Evolutionary conservation across 2,888 invertebrate species (phyloP).

Genomic region (Trissolcus brochymenae): DNA sequence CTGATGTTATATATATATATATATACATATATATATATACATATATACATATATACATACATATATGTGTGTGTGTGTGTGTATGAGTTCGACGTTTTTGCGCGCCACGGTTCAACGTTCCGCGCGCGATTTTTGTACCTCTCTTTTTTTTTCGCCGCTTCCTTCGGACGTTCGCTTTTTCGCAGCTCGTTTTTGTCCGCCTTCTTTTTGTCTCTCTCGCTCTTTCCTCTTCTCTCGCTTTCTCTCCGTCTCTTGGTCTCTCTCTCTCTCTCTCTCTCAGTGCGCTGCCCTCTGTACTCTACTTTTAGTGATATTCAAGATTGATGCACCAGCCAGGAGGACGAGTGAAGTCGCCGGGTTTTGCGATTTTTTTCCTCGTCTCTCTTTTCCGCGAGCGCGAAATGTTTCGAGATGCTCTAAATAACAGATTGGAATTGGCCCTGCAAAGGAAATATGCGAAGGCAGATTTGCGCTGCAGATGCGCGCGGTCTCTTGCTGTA

Average conservation of each 20-base stretch:
- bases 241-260: neutral
- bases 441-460: constrained; percentile 24
- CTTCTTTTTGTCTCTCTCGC: neutral
- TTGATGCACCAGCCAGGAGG: constrained; percentile 15
- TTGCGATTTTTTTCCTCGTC: neutral
- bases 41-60: too few relatives aligned
- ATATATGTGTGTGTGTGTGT: too few relatives aligned
- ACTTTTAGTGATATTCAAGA: constrained; percentile 21
- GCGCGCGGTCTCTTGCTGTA: constrained; percentile 25
- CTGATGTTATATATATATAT: too few relatives aligned
- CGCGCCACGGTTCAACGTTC: constrained; percentile 38
- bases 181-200: neutral
- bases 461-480: constrained; percentile 35
- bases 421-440: too few relatives aligned
- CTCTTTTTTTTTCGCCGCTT: constrained; percentile 14
- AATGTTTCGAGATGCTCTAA: too few relatives aligned
- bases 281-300: neutral
- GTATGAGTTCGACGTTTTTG: constrained; percentile 32
- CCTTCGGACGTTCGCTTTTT: constrained; percentile 5
- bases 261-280: constrained; percentile 3
- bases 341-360: constrained; percentile 1
- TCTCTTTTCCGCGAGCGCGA: too few relatives aligned
- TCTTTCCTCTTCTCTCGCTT: neutral
- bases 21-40: too few relatives aligned
- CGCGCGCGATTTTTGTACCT: constrained; percentile 8